Base-by-base conservation (phyloP, 2,113 vertebrate genomes). In the Gallinago undulata region DNA sequence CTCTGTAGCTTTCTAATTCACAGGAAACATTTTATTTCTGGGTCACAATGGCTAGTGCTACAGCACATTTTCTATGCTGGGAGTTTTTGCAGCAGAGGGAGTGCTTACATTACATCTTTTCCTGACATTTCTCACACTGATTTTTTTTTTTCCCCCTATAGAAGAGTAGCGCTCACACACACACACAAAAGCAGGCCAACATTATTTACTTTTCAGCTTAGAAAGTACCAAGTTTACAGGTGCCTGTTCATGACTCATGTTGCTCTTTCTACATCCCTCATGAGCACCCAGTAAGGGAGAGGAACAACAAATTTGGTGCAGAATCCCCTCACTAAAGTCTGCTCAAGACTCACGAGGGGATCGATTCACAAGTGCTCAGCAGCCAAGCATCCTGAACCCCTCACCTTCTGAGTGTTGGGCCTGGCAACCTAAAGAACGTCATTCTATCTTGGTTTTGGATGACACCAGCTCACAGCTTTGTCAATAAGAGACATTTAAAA, bases 51-150 rank as follows among this genome's bases (percentile, higher is more conserved):
- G 80, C 55, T 90, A 80, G 50, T 28, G 68, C 69, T 87, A n/a
- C 37, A 69, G 73, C 73, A 66, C 70, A 81, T 94, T 96, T 96
- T 89, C 86, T 92, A 85, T 55, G 28, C 86, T 89, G 80, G 89
- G 91, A 92, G 87, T 89, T 96, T 95, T 94, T 94, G 96, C 94
- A 95, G 96, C 63, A 96, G 94, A 97, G 95, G 94, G 94, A 96
- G 95, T 97, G 93, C 83, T 96, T 94, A 92, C 95, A 92, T 96
- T 96, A 89, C 94, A 79, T 87, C 95, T 84, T 95, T 68, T 84
- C 80, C 74, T 95, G 94, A 95, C 70, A 72, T 93, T 87, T 84
- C 90, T 92, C 86, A 76, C 62, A 89, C 45, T 21, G 27, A 53
- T 80, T 93, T 75, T 69, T 72, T 76, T 84, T 30, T 28, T 28